Evolutionary conservation across 2,113 vertebrate genomes (phyloP), one percentile per base, ranked within the genome.

Genomic region (Brachionichthys hirsutus): DNA sequence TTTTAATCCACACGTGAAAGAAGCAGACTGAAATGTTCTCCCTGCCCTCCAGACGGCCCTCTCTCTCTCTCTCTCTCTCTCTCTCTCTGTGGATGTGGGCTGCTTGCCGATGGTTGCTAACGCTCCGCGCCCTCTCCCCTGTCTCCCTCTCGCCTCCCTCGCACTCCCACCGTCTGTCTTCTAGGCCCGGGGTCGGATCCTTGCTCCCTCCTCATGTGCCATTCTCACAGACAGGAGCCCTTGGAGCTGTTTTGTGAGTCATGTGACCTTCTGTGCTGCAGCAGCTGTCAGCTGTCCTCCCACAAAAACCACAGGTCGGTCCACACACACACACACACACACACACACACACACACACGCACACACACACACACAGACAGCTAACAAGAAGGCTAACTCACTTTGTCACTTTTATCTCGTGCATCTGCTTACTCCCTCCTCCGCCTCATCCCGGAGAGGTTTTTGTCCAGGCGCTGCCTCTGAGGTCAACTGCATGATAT

Each of bases 251-350:
- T 92, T 86, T 92, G 92, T 72, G 90, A 92, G 83, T 91, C 90
- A 69, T 92, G 92, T 83, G 90, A 92, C 87, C 89, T 92, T 68
- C 83, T 92, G 85, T 89, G 91, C 89, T 92, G 92, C 62, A 92
- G 87, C 88, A 91, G 88, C 90, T 92, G 92, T 85, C 92, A 92
- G 87, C 89, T 92, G 89, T 90, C 91, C 74, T 72, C 88, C 70
- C 92, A 92, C 87, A 91, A 89, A 86, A 91, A 90, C 83, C 92
- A 92, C 88, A 91, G 90, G 91, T 92, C 84, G 89, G 90, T 87
- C 48, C 67, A 57, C 73, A 53, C 55, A 81, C 62, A 20, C 58
- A 18, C 60, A 58, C 73, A 30, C 79, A 76, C 87, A 89, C 82
- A 79, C 73, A 78, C 82, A 78, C 63, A 53, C 48, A 30, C 24